These are phyloP conservation scores for Caradrina clavipalpis DNA, from an alignment of 2,888 invertebrate species.

Conservation along the genomic window DNA sequence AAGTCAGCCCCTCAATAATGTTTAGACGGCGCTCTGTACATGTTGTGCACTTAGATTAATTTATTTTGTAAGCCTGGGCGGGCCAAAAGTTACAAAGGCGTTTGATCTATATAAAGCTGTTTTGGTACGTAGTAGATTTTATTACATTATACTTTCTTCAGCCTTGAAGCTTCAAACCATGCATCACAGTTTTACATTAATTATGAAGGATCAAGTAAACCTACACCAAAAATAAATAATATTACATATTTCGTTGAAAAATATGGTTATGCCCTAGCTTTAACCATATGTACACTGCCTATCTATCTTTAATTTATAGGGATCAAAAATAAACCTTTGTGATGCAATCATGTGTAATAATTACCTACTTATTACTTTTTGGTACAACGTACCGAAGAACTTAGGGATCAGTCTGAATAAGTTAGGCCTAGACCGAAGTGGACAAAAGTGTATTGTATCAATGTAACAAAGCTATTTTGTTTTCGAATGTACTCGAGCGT, in stretches of 20 bases:
- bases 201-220: no score
- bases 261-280: no score
- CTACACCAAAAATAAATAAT: not conserved
- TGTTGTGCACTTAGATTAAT: slow-evolving; percentile 50
- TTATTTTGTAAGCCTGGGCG: slow-evolving; percentile 32
- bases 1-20: slow-evolving; percentile 74
- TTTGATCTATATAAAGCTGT: slow-evolving; percentile 11
- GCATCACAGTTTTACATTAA: not conserved
- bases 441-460: slow-evolving; percentile 63
- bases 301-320: slow-evolving; percentile 7
- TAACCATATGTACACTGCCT: not conserved
- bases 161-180: not conserved
- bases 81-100: slow-evolving; percentile 13
- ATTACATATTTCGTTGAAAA: not conserved
- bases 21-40: slow-evolving; percentile 62
- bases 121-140: not conserved
- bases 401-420: slow-evolving; percentile 34
- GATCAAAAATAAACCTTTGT: no score
- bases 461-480: slow-evolving; percentile 75
- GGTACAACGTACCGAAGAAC: not conserved
- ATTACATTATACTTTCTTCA: not conserved
- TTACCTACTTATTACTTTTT: slow-evolving; percentile 1
- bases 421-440: slow-evolving; percentile 22
- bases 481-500: slow-evolving; percentile 68
- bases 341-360: slow-evolving; percentile 5